phyloP scores from a whole-genome alignment of 1,140 invertebrate genomes.

The Drosophila subpulchrella region DNA sequence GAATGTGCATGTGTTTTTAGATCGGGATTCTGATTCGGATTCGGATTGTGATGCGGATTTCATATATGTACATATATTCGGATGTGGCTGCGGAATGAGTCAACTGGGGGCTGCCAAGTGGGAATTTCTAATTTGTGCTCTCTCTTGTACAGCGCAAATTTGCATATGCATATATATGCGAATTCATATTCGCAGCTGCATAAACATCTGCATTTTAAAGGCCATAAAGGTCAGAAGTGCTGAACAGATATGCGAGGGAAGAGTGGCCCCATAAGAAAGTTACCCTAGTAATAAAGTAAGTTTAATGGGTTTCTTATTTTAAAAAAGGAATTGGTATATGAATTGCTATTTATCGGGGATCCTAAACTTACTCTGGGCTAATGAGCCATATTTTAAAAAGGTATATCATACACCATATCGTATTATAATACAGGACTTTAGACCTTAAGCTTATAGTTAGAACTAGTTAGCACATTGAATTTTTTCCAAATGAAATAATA shows the following conservation, averaged over 20 bases:
- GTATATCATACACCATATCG: no score
- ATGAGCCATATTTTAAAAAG: no score
- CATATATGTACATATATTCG: conserved; percentile 2
- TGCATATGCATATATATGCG: background rate
- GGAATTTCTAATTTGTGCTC: conserved; percentile 32
- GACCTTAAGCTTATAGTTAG: no score
- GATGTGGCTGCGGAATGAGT: conserved; percentile 18
- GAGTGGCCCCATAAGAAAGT: background rate
- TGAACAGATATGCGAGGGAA: background rate
- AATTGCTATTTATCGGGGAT: no score
- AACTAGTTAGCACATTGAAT: no score
- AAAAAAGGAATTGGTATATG: background rate
- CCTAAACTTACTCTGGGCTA: no score
- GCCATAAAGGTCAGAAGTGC: conserved; percentile 1
- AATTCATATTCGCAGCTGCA: conserved; percentile 11
- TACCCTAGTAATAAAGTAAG: background rate
- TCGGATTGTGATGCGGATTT: conserved; percentile 1
- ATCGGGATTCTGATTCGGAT: conserved; percentile 9
- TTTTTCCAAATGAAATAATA: background rate
- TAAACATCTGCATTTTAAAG: conserved; percentile 5
- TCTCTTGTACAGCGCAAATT: background rate
- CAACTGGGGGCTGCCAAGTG: conserved; percentile 36
- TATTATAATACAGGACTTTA: no score
- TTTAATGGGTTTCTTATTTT: background rate
- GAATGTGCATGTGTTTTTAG: conserved; percentile 30